These are phyloP conservation scores for Halisarca cf. caerulea DNA, from an alignment of 37 sponge, comb jelly and placozoan genomes.

Conservation along the genomic window DNA sequence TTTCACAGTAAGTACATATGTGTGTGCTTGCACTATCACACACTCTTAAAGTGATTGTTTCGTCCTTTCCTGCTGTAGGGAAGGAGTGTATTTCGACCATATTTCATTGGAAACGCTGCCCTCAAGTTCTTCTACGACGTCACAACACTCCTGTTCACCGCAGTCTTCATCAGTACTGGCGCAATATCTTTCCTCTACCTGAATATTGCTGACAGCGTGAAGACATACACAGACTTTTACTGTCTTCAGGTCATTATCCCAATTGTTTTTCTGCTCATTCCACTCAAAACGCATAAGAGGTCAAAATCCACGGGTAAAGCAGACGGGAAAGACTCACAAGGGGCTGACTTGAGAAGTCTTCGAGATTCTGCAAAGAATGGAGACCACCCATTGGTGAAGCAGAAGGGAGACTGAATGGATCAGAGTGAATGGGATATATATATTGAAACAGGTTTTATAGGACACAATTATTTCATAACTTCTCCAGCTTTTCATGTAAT, in stretches of 20 bases:
- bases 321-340: too few relatives aligned
- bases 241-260: neutral
- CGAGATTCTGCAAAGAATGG: too few relatives aligned
- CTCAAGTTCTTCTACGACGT: conserved; percentile 64
- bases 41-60: neutral
- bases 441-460: too few relatives aligned
- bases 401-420: too few relatives aligned
- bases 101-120: conserved; percentile 47
- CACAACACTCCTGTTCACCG: conserved; percentile 30
- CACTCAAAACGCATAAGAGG: neutral
- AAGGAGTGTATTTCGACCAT: conserved; percentile 49
- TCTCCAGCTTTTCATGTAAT: too few relatives aligned
- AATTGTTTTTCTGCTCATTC: neutral
- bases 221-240: neutral
- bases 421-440: too few relatives aligned
- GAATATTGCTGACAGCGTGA: conserved; percentile 16
- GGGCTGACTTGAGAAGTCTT: too few relatives aligned
- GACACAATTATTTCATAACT: too few relatives aligned
- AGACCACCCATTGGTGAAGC: too few relatives aligned
- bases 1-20: neutral
- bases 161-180: neutral
- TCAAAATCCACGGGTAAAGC: neutral
- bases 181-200: conserved; percentile 41
- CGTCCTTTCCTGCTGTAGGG: conserved; percentile 34
- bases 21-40: neutral